These are phyloP conservation scores for Gavialis gangeticus DNA, from an alignment of 2,113 vertebrate species.

Conservation along the genomic window DNA sequence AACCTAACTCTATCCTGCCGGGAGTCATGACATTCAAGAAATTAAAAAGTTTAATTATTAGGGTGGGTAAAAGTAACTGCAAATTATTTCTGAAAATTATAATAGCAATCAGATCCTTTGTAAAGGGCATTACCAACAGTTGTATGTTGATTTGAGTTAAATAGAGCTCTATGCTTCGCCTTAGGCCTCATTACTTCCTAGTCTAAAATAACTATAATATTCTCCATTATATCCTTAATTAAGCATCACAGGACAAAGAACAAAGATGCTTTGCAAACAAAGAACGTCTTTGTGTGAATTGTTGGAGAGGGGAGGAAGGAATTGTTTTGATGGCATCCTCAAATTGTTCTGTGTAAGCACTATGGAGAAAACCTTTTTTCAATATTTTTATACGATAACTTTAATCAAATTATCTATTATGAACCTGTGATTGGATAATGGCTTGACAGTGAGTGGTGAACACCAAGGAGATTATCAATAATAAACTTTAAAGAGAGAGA, in stretches of 20 bases:
- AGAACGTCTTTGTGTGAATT: not conserved
- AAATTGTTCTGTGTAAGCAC: slow-evolving; percentile 10
- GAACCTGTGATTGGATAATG: slow-evolving; percentile 23
- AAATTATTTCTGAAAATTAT: slow-evolving; percentile 18
- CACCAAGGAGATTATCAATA: not conserved
- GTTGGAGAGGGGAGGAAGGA: slow-evolving; percentile 31
- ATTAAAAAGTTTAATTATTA: not conserved
- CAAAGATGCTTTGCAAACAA: slow-evolving; percentile 61
- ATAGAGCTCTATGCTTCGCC: slow-evolving; percentile 29
- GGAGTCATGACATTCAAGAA: not conserved
- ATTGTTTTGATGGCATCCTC: slow-evolving; percentile 33
- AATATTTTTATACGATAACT: slow-evolving; percentile 6
- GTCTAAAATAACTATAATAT: slow-evolving; percentile 62
- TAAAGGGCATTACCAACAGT: slow-evolving; percentile 2
- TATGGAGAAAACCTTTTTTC: not conserved
- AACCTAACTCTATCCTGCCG: not conserved
- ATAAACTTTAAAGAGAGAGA: slow-evolving; percentile 26
- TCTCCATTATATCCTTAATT: slow-evolving; percentile 73
- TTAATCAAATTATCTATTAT: slow-evolving; percentile 42
- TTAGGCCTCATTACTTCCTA: slow-evolving; percentile 62
- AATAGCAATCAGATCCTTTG: not conserved
- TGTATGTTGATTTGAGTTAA: slow-evolving; percentile 41
- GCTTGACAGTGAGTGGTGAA: slow-evolving; percentile 1
- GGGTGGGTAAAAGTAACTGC: not conserved
- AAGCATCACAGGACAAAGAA: slow-evolving; percentile 57